Conservation (phyloP, 2,113 vertebrate species). For the Daboia siamensis region DNA sequence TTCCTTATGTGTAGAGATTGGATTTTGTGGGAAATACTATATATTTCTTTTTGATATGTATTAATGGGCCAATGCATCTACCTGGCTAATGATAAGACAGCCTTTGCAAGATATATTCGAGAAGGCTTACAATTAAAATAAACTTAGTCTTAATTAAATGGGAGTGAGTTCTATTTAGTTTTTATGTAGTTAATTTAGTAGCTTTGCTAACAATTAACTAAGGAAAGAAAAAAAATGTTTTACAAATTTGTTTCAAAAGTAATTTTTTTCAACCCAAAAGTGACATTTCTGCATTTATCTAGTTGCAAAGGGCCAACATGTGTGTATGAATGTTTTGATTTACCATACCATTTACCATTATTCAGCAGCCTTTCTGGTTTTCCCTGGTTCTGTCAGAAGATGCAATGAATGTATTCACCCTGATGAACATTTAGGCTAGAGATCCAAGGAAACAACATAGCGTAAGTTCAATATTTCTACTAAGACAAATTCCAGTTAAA, state of each 20-base stretch:
- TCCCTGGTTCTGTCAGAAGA: neutral
- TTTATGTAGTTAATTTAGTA: neutral
- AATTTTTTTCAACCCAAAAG: neutral
- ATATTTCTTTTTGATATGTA: neutral
- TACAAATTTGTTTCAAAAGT: neutral
- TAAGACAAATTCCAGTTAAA: neutral
- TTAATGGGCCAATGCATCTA: neutral
- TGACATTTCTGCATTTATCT: neutral
- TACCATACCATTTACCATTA: too few relatives aligned
- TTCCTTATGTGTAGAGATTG: neutral
- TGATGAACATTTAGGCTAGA: neutral
- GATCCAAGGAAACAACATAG: neutral
- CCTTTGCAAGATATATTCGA: neutral
- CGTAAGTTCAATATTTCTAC: neutral
- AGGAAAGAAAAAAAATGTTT: neutral
- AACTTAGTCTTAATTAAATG: neutral
- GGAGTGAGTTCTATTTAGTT: neutral
- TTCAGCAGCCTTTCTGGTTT: neutral
- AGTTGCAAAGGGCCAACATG: neutral
- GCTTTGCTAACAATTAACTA: neutral
- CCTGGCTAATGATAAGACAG: neutral
- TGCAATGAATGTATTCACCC: neutral
- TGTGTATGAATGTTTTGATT: neutral
- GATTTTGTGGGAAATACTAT: neutral
- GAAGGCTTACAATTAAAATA: neutral